Percentiles rank a stretch among this genome's conserved stretches.
Evolutionary conservation across 2,113 vertebrate species (phyloP).

Genomic region (Uria aalge): DNA sequence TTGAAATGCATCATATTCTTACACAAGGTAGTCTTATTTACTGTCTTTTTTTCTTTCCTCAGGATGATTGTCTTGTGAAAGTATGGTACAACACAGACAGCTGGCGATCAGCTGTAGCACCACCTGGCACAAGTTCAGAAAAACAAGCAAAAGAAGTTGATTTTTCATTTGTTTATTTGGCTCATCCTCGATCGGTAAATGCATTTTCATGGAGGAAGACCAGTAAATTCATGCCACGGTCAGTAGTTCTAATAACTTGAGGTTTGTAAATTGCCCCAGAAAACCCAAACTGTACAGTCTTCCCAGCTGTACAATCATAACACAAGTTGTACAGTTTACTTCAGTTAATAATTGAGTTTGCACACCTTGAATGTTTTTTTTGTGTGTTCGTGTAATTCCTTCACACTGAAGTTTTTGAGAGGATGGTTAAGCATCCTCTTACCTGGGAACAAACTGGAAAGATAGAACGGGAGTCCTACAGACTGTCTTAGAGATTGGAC

Average conservation of each 20-base stretch:
- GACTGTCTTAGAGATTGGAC: neutral
- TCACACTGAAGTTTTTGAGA: neutral
- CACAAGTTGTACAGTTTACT: neutral
- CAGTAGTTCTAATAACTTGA: conserved; percentile 27
- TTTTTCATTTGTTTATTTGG: conserved; percentile 95
- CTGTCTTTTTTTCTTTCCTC: neutral
- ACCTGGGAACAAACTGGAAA: neutral
- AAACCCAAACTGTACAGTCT: neutral
- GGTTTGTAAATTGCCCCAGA: neutral
- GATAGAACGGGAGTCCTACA: neutral
- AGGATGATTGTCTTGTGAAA: conserved; percentile 97
- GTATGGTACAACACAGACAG: conserved; percentile 93
- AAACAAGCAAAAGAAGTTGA: conserved; percentile 77
- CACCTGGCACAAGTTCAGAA: conserved; percentile 79
- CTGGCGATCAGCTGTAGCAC: conserved; percentile 82
- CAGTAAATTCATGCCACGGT: conserved; percentile 96
- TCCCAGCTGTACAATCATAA: neutral
- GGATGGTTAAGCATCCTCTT: neutral
- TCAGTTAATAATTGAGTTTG: neutral
- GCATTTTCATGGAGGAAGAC: conserved; percentile 98
- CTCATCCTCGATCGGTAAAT: conserved; percentile 94
- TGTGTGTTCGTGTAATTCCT: neutral
- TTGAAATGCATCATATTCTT: neutral
- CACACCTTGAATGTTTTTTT: neutral
- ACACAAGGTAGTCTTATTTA: neutral